Percentiles rank a stretch among this genome's conserved stretches.
Conservation (phyloP, 2,113 vertebrate species). For the Hyperoodon ampullatus region DNA sequence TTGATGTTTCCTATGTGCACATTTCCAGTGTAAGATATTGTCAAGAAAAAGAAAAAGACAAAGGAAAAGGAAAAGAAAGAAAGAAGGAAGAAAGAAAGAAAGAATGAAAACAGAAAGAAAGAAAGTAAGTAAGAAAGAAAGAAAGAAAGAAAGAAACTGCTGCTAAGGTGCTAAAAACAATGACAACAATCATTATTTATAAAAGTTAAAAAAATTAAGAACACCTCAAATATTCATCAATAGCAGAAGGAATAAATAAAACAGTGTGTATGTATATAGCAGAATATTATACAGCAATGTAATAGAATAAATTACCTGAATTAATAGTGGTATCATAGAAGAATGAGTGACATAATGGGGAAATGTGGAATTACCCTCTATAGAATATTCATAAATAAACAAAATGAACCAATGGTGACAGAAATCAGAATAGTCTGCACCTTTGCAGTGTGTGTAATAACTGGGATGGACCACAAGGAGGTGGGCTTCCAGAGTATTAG, state of each 20-base stretch:
- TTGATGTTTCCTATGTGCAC: background rate
- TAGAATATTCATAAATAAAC: background rate
- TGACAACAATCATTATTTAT: background rate
- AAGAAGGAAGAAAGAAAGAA: accelerated
- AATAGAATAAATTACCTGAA: background rate
- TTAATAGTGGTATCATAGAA: background rate
- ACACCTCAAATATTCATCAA: background rate
- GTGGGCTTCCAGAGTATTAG: background rate
- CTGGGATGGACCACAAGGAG: background rate
- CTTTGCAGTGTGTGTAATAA: background rate
- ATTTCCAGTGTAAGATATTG: background rate
- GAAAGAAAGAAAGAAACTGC: background rate
- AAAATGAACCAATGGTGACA: background rate
- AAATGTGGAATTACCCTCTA: background rate
- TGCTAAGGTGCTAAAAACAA: background rate
- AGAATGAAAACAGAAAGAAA: accelerated
- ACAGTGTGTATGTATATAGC: background rate
- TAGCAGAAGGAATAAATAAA: background rate
- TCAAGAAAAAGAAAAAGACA: background rate
- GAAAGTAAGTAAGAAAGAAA: background rate
- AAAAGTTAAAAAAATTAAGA: background rate
- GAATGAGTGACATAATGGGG: background rate
- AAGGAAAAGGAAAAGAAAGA: background rate
- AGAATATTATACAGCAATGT: background rate
- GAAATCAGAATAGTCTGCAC: background rate